Base-by-base conservation (phyloP, 2,797 vertebrate genomes). In the Yasuhikotakia modesta region DNA sequence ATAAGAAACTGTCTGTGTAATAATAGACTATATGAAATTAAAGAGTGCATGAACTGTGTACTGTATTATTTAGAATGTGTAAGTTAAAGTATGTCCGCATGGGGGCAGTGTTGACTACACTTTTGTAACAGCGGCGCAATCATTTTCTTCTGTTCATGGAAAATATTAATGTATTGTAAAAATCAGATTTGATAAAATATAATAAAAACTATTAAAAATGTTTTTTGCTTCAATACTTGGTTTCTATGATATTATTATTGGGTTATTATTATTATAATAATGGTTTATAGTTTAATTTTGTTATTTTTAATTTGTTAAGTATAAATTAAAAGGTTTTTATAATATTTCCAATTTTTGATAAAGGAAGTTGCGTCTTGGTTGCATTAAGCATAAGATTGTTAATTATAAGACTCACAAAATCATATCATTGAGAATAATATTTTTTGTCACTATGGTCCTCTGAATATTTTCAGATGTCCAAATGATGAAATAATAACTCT, bases 91-190 rank as follows among this genome's bases (percentile, higher is more conserved):
- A 13, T n/a, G 14, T 16, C 85, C 92, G 91, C 82, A 69, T 88
- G 92, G 87, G 85, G 87, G 90, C 81, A 83, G 64, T 73, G 82
- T n/a, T 63, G 21, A 58, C 79, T 24, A 24, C 77, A 11, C 19
- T 80, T 79, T 67, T 71, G 39, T 70, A 67, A 55, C 13, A 60
- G 16, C 14, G 22, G 0, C 10, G 13, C 52, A 24, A n/a, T 2
- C 21, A 32, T 22, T 27, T 11, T 50, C 14, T 30, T 77, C 17
- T 76, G 64, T 64, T 22, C 7, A 45, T 22, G 2, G 13, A 66
- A 66, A 39, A 24, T n/a, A 69, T 69, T 3, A 21, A 43, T 19
- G 21, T 45, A 50, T 35, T 27, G 14, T 5, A 55, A 45, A 27
- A 58, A 7, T 22, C 11, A 17, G 1, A 22, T 55, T 3, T 53